Percentiles rank a stretch among this genome's conserved stretches.
phyloP scores from a whole-genome alignment of 2,888 invertebrate genomes.

The Gnatocerus cornutus region DNA sequence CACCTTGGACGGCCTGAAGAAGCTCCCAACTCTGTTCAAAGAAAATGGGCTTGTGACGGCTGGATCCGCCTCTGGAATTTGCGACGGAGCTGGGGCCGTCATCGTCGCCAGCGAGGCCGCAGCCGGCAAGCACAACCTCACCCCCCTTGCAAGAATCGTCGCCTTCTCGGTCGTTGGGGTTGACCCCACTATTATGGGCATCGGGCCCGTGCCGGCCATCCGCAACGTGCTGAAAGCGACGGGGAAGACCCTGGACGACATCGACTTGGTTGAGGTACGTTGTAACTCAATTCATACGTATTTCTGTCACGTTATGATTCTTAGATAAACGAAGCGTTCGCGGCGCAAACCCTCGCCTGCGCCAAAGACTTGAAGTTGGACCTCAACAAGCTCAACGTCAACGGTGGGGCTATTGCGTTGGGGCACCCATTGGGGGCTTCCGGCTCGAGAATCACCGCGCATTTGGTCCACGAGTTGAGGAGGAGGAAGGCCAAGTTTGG shows the following conservation, averaged over 20 bases:
- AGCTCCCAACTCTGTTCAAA: conserved; percentile 92
- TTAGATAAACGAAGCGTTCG: conserved; percentile 99
- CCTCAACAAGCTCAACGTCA: conserved; percentile 90
- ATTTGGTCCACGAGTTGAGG: conserved; percentile 93
- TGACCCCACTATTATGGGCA: conserved; percentile 98
- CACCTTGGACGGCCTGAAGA: conserved; percentile 87
- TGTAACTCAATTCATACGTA: too few species aligned
- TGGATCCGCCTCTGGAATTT: conserved; percentile 95
- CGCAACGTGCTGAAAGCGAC: conserved; percentile 86
- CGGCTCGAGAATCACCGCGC: conserved; percentile 92
- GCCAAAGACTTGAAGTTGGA: conserved; percentile 92
- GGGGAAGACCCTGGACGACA: conserved; percentile 86
- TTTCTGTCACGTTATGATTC: too few species aligned
- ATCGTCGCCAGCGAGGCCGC: conserved; percentile 94
- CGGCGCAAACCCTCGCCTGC: conserved; percentile 94
- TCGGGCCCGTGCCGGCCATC: conserved; percentile 97
- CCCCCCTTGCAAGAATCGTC: conserved; percentile 92
- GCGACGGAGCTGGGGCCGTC: conserved; percentile 97
- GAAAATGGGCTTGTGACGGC: conserved; percentile 96
- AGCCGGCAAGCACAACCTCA: conserved; percentile 84
- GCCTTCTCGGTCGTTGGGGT: conserved; percentile 96
- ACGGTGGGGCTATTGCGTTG: conserved; percentile 96
- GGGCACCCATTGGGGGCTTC: conserved; percentile 99
- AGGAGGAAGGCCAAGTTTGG: conserved; percentile 88
- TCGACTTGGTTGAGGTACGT: conserved; percentile 96